Base-by-base conservation (phyloP, 2,113 vertebrate species). In the Perccottus glenii region DNA sequence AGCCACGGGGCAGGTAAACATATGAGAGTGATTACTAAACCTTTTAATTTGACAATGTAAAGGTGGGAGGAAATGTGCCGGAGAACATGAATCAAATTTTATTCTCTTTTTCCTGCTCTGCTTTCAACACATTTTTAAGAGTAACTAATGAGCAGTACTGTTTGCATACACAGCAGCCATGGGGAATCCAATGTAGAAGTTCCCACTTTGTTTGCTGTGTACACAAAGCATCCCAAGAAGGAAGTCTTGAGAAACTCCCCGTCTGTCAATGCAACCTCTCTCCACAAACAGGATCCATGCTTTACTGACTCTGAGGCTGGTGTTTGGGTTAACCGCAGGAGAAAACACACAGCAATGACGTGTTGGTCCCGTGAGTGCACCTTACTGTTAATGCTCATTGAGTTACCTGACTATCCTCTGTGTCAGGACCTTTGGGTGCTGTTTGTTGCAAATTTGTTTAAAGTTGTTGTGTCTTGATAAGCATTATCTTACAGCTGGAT, bases 11-110 rank as follows among this genome's bases (percentile, higher is more conserved):
- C 81, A 85, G 68, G 75, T 82, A 71, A 68, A 85, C 87, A 88
- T 72, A 67, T 82, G 85, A 69, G 42, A 70, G 80, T 79, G 67
- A 90, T 88, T 85, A 84, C 38, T 42, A 65, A 58, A 71, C 51
- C 7, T 45, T 78, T 67, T 70, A 45, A 44, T 73, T 70, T 47
- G 27, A 48, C 56, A 68, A 11, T 64, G 40, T 48, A 5, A 16
- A 73, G 60, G 56, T 76, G 19, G 60, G 64, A 77, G 65, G 46
- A 70, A 84, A 62, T 62, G 19, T 47, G 27, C 64, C 27, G 43
- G 60, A 53, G 47, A 15, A 12, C 67, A 61, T 15, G 47, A 43
- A 40, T 59, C 51, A 14, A 46, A 5, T 33, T 49, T 69, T 33
- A 35, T 49, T 38, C 42, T 52, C 12, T 16, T 61, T 55, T 55